Conservation (phyloP, 2,113 vertebrate genomes). For the Australoheros scitulus region DNA sequence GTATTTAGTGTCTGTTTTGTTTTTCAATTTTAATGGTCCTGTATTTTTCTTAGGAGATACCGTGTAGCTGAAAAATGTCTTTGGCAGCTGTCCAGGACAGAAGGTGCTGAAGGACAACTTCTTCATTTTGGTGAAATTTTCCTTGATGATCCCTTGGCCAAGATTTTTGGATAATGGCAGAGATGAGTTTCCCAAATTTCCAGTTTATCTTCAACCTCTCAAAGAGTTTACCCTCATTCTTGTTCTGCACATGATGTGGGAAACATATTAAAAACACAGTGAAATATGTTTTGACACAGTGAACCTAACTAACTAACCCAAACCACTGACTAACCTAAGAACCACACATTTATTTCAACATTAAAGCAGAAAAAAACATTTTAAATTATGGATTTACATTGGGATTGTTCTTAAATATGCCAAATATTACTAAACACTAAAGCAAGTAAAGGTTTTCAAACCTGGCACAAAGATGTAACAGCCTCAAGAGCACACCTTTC, state of each 20-base stretch:
- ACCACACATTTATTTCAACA: no score
- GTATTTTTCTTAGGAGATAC: constrained; percentile 63
- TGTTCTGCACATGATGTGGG: constrained; percentile 56
- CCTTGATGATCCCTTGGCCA: constrained; percentile 80
- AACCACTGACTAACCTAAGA: no score
- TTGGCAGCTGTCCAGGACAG: constrained; percentile 83
- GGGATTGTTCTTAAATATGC: background rate
- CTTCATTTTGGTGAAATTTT: constrained; percentile 35
- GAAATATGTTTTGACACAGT: no score
- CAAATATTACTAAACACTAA: background rate
- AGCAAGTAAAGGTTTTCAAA: constrained; percentile 51
- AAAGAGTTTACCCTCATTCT: constrained; percentile 75
- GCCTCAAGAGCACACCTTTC: constrained; percentile 87
- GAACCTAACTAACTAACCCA: no score
- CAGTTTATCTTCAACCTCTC: constrained; percentile 41
- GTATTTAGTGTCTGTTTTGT: background rate
- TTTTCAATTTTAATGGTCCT: background rate
- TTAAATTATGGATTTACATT: no score
- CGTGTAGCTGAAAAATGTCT: constrained; percentile 81
- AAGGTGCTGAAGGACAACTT: constrained; percentile 80
- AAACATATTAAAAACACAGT: no score
- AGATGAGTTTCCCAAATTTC: constrained; percentile 86
- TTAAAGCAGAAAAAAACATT: no score
- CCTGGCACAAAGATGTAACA: constrained; percentile 86
- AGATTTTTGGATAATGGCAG: constrained; percentile 84